Percentiles rank a stretch among this genome's conserved stretches.
Evolutionary conservation across 2,888 invertebrate species (phyloP).

Genomic region (Yponomeuta malinellus): DNA sequence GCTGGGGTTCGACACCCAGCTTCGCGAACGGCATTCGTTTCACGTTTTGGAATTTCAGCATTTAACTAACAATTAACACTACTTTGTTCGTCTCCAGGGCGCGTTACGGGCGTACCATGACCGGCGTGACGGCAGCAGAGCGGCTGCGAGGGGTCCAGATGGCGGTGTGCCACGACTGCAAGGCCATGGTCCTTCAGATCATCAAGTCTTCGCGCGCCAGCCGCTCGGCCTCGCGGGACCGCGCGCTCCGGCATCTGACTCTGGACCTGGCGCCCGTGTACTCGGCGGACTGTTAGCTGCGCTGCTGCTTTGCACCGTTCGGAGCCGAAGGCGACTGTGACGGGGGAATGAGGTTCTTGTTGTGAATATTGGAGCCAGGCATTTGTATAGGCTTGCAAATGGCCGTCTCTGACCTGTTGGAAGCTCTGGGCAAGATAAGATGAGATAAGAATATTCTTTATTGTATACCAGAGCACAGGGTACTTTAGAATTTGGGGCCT

Average conservation of each 20-base stretch:
- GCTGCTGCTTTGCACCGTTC: conserved; percentile 1
- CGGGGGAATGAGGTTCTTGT: too few relatives aligned
- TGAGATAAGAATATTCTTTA: too few relatives aligned
- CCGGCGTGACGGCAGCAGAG: conserved; percentile 75
- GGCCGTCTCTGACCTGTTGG: too few relatives aligned
- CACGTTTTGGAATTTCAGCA: too few relatives aligned
- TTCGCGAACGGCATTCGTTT: too few relatives aligned
- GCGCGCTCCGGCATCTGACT: conserved; percentile 87
- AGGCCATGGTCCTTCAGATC: conserved; percentile 94
- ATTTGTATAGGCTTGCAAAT: too few relatives aligned
- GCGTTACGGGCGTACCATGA: conserved; percentile 77
- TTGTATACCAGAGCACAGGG: too few relatives aligned
- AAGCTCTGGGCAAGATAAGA: too few relatives aligned
- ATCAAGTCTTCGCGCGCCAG: conserved; percentile 91
- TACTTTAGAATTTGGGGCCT: too few relatives aligned
- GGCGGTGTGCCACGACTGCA: conserved; percentile 96
- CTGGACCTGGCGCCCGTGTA: conserved; percentile 90
- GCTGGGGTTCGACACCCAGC: too few relatives aligned
- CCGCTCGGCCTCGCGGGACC: conserved; percentile 87
- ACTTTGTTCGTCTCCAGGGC: conserved; percentile 53
- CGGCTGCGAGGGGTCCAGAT: conserved; percentile 85
- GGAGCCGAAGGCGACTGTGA: not conserved
- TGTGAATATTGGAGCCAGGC: too few relatives aligned
- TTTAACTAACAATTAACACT: not conserved
- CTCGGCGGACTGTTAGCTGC: conserved; percentile 63